Conservation (phyloP, 2,797 vertebrate genomes). For the Antrozous pallidus region DNA sequence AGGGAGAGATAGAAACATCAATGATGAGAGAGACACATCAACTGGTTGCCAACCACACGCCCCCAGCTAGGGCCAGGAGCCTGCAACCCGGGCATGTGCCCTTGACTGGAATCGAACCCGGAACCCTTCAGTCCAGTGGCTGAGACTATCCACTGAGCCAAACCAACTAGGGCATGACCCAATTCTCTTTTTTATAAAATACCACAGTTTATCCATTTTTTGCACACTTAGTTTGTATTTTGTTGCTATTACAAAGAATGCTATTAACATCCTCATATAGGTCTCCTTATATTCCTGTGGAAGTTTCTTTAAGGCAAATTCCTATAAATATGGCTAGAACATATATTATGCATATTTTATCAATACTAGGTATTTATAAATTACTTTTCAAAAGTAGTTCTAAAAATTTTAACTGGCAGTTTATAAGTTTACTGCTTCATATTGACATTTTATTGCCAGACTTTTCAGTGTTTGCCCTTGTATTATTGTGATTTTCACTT, state of each 20-base stretch:
- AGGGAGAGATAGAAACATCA: too few relatives aligned
- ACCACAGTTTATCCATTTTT: background rate
- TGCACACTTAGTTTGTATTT: background rate
- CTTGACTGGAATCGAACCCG: too few relatives aligned
- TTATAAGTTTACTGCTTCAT: background rate
- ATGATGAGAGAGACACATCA: too few relatives aligned
- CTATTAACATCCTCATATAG: background rate
- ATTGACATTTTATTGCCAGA: background rate
- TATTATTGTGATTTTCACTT: background rate
- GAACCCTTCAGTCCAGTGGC: too few relatives aligned
- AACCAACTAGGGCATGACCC: background rate
- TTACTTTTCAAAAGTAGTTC: background rate
- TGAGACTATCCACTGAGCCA: too few relatives aligned
- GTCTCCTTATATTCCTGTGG: background rate
- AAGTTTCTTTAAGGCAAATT: background rate
- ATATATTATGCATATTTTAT: background rate
- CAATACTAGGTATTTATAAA: background rate
- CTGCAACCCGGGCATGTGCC: too few relatives aligned
- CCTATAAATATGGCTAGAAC: background rate
- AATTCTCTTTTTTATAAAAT: background rate
- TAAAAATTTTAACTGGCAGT: background rate
- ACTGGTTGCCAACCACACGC: too few relatives aligned
- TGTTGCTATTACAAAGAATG: background rate
- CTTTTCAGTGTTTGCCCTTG: background rate
- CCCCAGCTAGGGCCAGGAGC: too few relatives aligned